Conservation (phyloP, 2,113 vertebrate genomes). For the Burhinus oedicnemus region DNA sequence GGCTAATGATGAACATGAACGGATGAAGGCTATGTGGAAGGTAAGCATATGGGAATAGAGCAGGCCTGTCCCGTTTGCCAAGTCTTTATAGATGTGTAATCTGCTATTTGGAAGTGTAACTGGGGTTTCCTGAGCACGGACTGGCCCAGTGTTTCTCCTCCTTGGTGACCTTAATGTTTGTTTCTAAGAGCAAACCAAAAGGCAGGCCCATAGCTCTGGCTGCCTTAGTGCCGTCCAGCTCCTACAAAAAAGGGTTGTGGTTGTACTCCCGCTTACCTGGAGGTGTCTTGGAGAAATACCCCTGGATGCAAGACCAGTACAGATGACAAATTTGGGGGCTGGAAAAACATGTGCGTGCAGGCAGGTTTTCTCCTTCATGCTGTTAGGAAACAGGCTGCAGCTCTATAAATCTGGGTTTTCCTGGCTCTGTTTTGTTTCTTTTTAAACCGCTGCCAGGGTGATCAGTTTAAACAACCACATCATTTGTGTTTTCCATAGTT, state of each 20-base stretch:
- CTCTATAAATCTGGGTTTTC: slow-evolving; percentile 26
- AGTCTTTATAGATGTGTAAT: neutral
- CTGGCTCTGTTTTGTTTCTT: slow-evolving; percentile 5
- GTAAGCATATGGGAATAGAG: neutral
- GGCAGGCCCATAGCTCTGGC: neutral
- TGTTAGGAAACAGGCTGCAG: neutral
- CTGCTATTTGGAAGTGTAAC: neutral
- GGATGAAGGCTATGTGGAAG: neutral
- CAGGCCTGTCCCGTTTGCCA: neutral
- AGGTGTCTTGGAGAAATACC: neutral
- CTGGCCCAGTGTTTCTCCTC: neutral
- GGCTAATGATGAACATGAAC: neutral
- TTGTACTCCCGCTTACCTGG: neutral
- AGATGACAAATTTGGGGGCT: neutral
- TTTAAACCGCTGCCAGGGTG: slow-evolving; percentile 11
- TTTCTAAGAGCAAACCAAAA: neutral
- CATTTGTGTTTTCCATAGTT: neutral
- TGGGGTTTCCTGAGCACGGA: neutral
- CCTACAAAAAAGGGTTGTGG: neutral
- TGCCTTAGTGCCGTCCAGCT: neutral
- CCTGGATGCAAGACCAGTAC: neutral
- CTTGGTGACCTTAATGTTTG: neutral
- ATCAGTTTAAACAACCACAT: slow-evolving; percentile 23
- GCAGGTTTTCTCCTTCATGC: neutral
- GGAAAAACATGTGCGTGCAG: neutral